Conservation (phyloP, 2,113 vertebrate genomes). For the Herpailurus yagouaroundi region DNA sequence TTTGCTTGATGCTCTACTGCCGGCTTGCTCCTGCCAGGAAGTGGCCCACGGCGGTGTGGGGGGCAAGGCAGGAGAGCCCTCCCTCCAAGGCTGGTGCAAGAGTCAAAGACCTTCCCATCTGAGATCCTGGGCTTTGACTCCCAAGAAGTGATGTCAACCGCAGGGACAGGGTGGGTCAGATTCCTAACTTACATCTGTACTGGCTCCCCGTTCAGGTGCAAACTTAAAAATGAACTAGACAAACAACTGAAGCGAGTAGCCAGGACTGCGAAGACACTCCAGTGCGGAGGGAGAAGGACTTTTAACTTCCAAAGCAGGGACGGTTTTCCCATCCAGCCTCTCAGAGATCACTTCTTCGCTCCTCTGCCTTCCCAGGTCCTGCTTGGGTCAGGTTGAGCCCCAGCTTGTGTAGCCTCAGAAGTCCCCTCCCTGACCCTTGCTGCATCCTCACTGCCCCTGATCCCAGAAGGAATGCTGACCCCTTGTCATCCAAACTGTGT, state of each 20-base stretch:
- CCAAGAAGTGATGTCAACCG: background rate
- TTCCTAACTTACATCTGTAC: background rate
- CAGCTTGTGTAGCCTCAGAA: background rate
- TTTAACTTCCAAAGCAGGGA: background rate
- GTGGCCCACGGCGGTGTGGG: background rate
- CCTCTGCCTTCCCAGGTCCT: background rate
- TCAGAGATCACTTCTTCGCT: background rate
- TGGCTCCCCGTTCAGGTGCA: background rate
- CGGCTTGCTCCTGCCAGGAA: background rate
- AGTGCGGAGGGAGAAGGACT: background rate
- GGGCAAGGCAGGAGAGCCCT: background rate
- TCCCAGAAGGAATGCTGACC: slow-evolving; percentile 16
- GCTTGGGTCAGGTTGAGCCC: background rate
- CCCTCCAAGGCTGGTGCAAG: rapidly evolving
- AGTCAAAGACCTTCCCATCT: background rate
- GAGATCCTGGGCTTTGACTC: background rate
- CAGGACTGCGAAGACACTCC: background rate
- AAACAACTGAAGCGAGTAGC: background rate
- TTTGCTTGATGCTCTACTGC: background rate
- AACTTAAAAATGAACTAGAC: background rate
- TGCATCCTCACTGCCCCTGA: background rate
- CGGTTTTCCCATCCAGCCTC: background rate
- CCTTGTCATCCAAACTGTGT: background rate
- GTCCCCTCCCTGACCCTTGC: background rate
- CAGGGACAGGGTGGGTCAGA: background rate